phyloP scores from a whole-genome alignment of 2,113 vertebrate species.

The Salvelinus fontinalis region DNA sequence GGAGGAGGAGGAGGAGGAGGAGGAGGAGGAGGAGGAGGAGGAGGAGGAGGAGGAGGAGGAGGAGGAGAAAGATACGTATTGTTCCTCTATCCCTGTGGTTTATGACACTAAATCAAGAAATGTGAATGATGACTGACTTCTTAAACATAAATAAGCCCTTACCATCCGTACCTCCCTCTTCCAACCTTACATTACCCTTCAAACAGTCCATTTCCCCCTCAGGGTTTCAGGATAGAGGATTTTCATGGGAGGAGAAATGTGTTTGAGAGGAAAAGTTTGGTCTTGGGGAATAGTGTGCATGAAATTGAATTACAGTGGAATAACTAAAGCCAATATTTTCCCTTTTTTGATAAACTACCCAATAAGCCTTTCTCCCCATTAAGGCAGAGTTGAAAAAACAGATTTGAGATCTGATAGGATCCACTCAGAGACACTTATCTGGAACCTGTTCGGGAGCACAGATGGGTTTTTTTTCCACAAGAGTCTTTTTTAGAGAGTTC shows the following conservation, averaged over 20 bases:
- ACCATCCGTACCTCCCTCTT: no score
- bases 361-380: constrained; percentile 7
- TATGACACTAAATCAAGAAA: not conserved
- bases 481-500: constrained; percentile 38
- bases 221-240: not conserved
- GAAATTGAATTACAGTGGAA: constrained; percentile 56
- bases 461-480: constrained; percentile 34
- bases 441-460: constrained; percentile 39
- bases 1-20: rapidly evolving
- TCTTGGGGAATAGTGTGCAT: constrained; percentile 25
- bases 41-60: no score
- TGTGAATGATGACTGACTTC: not conserved
- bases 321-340: constrained; percentile 47
- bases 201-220: not conserved
- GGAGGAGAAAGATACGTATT: no score
- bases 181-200: not conserved
- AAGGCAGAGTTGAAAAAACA: constrained; percentile 39
- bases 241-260: not conserved
- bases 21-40: rapidly evolving
- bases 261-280: constrained; percentile 32
- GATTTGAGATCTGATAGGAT: constrained; percentile 54
- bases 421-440: constrained; percentile 28
- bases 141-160: not conserved
- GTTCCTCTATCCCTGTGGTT: not conserved
- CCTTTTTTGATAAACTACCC: constrained; percentile 52